phyloP scores from a whole-genome alignment of 2,797 vertebrate species.

The Taenioides sp. region DNA sequence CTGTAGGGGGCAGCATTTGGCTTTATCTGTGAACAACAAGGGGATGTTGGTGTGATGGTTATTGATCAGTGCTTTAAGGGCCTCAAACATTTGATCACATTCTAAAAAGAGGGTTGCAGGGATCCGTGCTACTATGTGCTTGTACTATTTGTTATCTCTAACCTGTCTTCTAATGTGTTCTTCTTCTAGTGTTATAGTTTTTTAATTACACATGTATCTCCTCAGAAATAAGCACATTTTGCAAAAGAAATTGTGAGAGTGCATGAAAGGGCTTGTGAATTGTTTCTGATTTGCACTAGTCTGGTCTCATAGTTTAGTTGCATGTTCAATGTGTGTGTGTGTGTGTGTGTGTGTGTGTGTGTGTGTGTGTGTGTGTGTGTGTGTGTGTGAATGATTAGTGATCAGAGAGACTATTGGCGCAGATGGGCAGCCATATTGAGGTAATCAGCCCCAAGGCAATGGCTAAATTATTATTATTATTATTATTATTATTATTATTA shows the following conservation, averaged over 20 bases:
- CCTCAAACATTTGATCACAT: constrained; percentile 14
- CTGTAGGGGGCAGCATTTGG: constrained; percentile 60
- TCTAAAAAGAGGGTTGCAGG: neutral
- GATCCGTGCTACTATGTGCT: neutral
- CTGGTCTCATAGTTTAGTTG: neutral
- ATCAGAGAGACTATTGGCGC: too few species aligned
- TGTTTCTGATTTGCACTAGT: neutral
- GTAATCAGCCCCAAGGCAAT: neutral
- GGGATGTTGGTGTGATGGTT: neutral
- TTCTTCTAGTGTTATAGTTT: too few species aligned
- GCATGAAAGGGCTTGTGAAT: neutral
- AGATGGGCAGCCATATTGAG: neutral
- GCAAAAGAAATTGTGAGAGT: too few species aligned
- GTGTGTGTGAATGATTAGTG: neutral
- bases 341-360: too few species aligned
- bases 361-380: rapidly evolving
- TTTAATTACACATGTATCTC: too few species aligned
- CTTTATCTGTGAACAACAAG: constrained; percentile 1
- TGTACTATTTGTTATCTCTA: too few species aligned
- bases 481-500: neutral
- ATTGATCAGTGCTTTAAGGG: neutral
- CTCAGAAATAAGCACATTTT: too few species aligned
- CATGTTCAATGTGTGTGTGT: too few species aligned
- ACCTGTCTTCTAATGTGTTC: too few species aligned
- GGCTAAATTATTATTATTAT: too few species aligned